Base-by-base conservation (phyloP, 2,113 vertebrate species). In the Protomyctophum bolini region DNA sequence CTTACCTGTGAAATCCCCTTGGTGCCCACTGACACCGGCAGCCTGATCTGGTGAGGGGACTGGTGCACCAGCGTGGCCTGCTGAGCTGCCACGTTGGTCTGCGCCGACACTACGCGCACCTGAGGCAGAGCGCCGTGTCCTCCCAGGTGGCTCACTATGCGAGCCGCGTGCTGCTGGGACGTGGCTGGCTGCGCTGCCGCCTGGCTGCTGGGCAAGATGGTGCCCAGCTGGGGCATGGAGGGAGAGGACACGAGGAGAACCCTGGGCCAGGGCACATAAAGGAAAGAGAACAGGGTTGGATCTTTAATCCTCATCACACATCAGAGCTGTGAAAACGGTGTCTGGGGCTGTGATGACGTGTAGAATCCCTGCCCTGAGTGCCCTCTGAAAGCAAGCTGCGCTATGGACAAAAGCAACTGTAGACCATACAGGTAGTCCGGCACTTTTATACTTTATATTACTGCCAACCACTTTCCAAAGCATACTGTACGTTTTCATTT, bases 201-300 rank as follows among this genome's bases (percentile, higher is more conserved):
- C 79, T 95, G 94, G 55, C 93, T 82, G 10, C 92, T 87, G 70
- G 96, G 96, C 6, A 98, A 91, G 86, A 98, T 82, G 0, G 95
- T 93, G 69, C 97, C 96, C 6, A 98, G 93, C 87, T 98, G 97
- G 0, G 97, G 95, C 92, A 98, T 92, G 8, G 96, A 90, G 0
- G 97, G 96, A 41, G 97, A 95, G 0, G 97, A 97, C 1, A 98
- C 95, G 66, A 99, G 89, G n/a, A 99, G 95, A 73, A 99, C 95
- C 2, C 97, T 99, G 58, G 0, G 0, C 45, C 33, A 65, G 52
- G 6, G 28, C 52, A 15, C 10, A 46, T n/a, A 58, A 15, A 6
- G 33, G 33, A 6, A 41, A 41, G 33, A 41, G 33, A 41, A 58
- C 57, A 29, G 21, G 57, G 12, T 29, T 47, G 33, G 33, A 41